Percentiles rank a stretch among this genome's conserved stretches.
Evolutionary conservation across 2,888 invertebrate genomes (phyloP).

Genomic region (Tridacna gigas): DNA sequence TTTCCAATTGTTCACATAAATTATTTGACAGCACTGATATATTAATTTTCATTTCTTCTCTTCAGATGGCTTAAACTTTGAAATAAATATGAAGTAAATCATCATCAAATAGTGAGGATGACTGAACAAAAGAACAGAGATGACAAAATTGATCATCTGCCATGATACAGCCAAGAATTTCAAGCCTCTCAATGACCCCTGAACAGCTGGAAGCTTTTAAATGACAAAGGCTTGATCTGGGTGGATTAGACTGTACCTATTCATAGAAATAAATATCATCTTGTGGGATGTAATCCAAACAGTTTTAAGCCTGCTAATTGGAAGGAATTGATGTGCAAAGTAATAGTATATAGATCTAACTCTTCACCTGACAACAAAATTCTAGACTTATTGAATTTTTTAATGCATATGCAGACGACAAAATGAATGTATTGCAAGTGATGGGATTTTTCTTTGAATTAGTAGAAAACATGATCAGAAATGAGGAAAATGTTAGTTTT

Average conservation of each 20-base stretch:
- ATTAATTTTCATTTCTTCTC: no score
- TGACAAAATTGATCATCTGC: constrained; percentile 6
- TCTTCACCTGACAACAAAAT: neutral
- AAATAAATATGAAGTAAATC: no score
- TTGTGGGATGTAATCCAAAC: constrained; percentile 46
- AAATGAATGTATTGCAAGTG: neutral
- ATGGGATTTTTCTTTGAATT: neutral
- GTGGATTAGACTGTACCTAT: constrained; percentile 33
- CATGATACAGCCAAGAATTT: constrained; percentile 23
- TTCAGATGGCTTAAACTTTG: no score
- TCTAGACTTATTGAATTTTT: neutral
- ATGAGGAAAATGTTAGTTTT: neutral
- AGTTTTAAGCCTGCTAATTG: constrained; percentile 38
- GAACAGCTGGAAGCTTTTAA: constrained; percentile 40
- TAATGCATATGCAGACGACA: neutral
- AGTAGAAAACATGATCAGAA: neutral
- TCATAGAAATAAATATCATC: constrained; percentile 41
- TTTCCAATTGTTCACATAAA: no score
- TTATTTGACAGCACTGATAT: no score
- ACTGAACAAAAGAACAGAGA: constrained; percentile 14
- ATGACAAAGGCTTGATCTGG: no score
- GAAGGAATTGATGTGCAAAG: neutral
- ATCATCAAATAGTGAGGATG: neutral
- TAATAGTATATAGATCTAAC: neutral
- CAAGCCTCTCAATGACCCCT: constrained; percentile 49